Evolutionary conservation across 2,113 vertebrate species (phyloP).

Genomic region (Anoplopoma fimbria): DNA sequence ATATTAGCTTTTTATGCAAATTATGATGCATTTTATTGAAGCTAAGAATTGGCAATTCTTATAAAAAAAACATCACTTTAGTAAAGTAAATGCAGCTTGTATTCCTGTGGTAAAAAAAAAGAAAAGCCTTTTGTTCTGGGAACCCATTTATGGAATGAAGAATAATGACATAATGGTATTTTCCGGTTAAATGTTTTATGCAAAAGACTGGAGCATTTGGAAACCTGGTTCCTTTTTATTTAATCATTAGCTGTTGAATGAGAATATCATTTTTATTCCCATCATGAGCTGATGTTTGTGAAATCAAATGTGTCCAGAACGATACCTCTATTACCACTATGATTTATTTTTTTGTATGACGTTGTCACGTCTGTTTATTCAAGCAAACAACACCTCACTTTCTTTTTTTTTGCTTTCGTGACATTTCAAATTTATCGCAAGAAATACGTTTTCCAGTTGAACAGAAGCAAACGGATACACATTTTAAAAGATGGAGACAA

Average conservation of each 20-base stretch:
- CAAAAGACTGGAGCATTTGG: not conserved
- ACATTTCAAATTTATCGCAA: not conserved
- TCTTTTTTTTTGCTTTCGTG: not conserved
- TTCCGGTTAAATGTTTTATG: not conserved
- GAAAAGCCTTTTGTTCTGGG: not conserved
- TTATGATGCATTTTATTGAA: not conserved
- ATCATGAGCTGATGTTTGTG: not conserved
- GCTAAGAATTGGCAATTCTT: not conserved
- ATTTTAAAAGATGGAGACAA: too few species aligned
- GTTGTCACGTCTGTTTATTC: not conserved
- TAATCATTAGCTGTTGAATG: not conserved
- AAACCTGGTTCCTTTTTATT: not conserved
- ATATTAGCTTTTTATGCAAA: not conserved
- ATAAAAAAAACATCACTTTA: not conserved
- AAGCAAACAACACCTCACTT: not conserved
- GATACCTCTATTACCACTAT: not conserved
- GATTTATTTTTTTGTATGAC: not conserved
- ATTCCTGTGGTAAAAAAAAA: not conserved
- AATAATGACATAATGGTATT: slow-evolving; percentile 5
- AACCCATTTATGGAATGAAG: not conserved
- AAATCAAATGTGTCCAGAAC: not conserved
- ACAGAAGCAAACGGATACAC: not conserved
- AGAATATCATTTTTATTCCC: not conserved
- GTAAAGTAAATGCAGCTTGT: not conserved
- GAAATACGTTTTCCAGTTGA: slow-evolving; percentile 1